Conservation (phyloP, 2,113 vertebrate genomes). For the Sakesphorus luctuosus region DNA sequence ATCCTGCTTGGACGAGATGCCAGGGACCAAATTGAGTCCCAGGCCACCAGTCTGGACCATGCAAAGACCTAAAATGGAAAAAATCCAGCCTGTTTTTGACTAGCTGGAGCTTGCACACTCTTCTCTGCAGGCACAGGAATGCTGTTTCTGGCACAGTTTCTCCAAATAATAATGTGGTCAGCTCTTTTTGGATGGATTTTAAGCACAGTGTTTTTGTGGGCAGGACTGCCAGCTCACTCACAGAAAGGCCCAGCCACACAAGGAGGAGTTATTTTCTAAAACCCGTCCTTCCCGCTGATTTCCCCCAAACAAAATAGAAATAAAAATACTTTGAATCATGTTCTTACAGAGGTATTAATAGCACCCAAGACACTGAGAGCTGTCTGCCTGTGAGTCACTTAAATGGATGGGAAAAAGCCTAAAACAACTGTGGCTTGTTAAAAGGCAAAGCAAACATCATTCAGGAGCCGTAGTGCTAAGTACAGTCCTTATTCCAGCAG, state of each 20-base stretch:
- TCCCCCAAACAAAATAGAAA: background rate
- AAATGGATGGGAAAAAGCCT: background rate
- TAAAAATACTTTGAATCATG: background rate
- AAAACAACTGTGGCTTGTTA: background rate
- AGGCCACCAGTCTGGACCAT: background rate
- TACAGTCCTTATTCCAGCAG: fast-evolving
- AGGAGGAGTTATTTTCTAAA: slow-evolving; percentile 34
- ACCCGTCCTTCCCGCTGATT: background rate
- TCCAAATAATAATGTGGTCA: slow-evolving; percentile 34
- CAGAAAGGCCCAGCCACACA: background rate
- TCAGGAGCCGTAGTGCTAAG: background rate
- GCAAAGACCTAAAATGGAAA: slow-evolving; percentile 14
- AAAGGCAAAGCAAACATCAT: background rate
- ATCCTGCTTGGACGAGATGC: background rate
- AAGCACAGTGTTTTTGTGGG: slow-evolving; percentile 13
- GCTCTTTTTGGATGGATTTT: slow-evolving; percentile 55
- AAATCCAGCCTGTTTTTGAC: background rate
- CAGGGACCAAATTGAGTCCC: background rate
- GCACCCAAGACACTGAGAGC: background rate
- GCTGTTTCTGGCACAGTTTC: slow-evolving; percentile 43
- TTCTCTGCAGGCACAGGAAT: slow-evolving; percentile 18
- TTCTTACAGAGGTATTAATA: slow-evolving; percentile 47
- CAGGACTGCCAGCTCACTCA: background rate
- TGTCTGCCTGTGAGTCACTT: slow-evolving; percentile 17
- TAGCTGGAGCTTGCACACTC: background rate